These are phyloP conservation scores for Archivesica marissinica DNA, from an alignment of 1,140 invertebrate genomes.

Conservation along the genomic window DNA sequence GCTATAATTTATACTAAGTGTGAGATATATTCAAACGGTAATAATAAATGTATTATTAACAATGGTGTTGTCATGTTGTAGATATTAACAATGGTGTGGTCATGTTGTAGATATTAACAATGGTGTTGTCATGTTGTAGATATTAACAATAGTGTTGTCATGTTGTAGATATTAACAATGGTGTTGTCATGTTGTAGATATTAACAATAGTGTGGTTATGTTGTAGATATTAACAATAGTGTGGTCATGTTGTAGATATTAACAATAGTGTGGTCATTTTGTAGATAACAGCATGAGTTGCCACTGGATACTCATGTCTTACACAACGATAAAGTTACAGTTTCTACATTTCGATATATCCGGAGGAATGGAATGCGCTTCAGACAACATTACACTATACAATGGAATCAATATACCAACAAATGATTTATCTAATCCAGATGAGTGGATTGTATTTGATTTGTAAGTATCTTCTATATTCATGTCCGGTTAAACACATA, in stretches of 20 bases:
- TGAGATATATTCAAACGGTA: too few species aligned
- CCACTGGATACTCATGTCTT: not conserved
- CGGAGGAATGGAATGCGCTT: not conserved
- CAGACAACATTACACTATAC: not conserved
- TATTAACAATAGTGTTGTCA: not conserved
- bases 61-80: too few species aligned
- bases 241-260: not conserved
- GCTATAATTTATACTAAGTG: too few species aligned
- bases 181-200: not conserved
- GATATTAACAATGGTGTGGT: too few species aligned
- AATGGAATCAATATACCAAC: not conserved
- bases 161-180: not conserved
- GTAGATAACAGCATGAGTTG: not conserved
- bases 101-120: not conserved
- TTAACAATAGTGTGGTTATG: not conserved
- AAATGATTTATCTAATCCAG: not conserved
- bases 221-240: not conserved
- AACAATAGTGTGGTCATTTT: not conserved
- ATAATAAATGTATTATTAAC: too few species aligned
- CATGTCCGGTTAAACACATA: not conserved
- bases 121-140: not conserved
- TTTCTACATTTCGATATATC: conserved; percentile 12
- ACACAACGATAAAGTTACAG: not conserved
- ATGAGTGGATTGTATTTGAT: not conserved
- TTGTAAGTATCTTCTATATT: not conserved